These are phyloP conservation scores for Eristalis tenax DNA, from an alignment of 2,888 invertebrate genomes.

Conservation along the genomic window DNA sequence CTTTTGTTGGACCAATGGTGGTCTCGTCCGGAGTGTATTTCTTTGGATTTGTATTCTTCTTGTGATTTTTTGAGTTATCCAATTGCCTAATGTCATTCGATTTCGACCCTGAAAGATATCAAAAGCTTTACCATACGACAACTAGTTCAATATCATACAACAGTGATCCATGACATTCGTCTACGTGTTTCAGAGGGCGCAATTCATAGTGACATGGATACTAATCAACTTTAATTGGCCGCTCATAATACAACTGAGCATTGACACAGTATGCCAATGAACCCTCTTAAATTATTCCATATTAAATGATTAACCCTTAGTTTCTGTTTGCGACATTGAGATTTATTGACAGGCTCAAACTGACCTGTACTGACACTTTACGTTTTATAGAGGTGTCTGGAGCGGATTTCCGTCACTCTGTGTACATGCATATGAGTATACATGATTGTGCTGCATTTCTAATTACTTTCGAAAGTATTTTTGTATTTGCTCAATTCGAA, in stretches of 20 bases:
- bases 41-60: constrained; percentile 52
- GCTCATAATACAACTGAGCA: constrained; percentile 4
- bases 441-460: neutral
- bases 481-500: constrained; percentile 1
- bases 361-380: constrained; percentile 11
- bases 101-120: constrained; percentile 35
- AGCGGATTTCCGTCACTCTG: constrained; percentile 13
- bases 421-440: neutral
- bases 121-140: neutral
- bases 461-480: constrained; percentile 6
- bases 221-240: constrained; percentile 15
- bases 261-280: neutral
- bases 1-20: constrained; percentile 45
- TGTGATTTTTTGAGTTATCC: constrained; percentile 43
- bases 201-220: neutral
- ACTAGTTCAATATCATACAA: constrained; percentile 25
- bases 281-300: neutral
- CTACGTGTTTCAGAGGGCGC: constrained; percentile 25
- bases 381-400: neutral
- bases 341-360: neutral
- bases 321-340: neutral
- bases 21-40: constrained; percentile 55
- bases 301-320: neutral
- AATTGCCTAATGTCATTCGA: constrained; percentile 34
- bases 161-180: constrained; percentile 26